Conservation (phyloP, 1,140 invertebrate genomes). For the Manduca sexta region DNA sequence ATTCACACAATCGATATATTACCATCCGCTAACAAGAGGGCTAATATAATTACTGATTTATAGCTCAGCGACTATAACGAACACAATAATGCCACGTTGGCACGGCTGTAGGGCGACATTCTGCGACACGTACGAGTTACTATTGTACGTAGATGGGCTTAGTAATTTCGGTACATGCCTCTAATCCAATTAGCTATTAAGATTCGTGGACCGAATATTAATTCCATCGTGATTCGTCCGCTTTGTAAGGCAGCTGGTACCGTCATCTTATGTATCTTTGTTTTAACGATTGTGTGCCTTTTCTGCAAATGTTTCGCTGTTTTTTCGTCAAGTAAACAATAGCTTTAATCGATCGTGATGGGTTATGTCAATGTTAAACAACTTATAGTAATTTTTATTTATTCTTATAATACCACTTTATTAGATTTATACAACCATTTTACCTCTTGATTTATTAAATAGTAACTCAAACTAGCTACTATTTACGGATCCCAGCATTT, state of each 20-base stretch:
- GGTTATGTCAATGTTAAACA: no score
- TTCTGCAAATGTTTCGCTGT: no score
- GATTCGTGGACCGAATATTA: slow-evolving; percentile 69
- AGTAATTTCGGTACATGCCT: slow-evolving; percentile 69
- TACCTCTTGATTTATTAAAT: no score
- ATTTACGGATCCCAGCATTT: no score
- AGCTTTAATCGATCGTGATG: no score
- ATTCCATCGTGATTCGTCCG: slow-evolving; percentile 46
- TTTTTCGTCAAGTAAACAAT: no score
- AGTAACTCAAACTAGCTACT: no score
- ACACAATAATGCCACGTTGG: slow-evolving; percentile 34
- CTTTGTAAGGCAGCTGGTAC: slow-evolving; percentile 41
- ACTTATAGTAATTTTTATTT: no score
- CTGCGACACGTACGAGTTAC: slow-evolving; percentile 48
- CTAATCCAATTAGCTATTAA: slow-evolving; percentile 72
- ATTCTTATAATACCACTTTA: no score
- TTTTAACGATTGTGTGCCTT: slow-evolving; percentile 8
- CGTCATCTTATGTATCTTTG: slow-evolving; percentile 42
- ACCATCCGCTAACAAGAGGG: slow-evolving; percentile 27
- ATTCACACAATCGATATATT: slow-evolving; percentile 24
- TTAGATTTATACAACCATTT: no score
- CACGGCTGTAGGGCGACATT: slow-evolving; percentile 25
- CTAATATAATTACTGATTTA: slow-evolving; percentile 60
- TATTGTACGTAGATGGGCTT: slow-evolving; percentile 60
- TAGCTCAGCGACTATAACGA: slow-evolving; percentile 40